Evolutionary conservation across 92 coral and sea anemone species (phyloP).

Genomic region (Siderastrea siderea): DNA sequence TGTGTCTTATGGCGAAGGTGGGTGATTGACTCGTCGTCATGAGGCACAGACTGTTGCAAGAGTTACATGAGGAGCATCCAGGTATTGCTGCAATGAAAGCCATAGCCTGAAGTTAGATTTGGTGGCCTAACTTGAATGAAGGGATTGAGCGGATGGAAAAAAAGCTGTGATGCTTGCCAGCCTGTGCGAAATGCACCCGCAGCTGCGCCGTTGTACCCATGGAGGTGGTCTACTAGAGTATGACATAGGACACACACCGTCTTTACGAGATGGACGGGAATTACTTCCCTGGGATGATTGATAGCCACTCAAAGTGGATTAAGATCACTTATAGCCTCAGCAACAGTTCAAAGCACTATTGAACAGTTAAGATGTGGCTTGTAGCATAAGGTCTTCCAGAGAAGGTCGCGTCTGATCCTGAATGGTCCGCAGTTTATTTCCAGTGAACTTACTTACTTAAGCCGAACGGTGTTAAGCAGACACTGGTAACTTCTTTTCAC

Average conservation of each 20-base stretch:
- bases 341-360: slow-evolving; percentile 62
- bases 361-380: slow-evolving; percentile 60
- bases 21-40: slow-evolving; percentile 47
- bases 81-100: slow-evolving; percentile 46
- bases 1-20: slow-evolving; percentile 48
- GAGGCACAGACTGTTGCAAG: slow-evolving; percentile 43
- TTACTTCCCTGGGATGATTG: slow-evolving; percentile 52
- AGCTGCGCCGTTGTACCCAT: slow-evolving; percentile 57
- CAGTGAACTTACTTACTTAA: slow-evolving; percentile 35
- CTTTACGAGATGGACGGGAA: slow-evolving; percentile 67
- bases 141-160: slow-evolving; percentile 52
- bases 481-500: no score
- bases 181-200: slow-evolving; percentile 42
- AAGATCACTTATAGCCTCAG: slow-evolving; percentile 60
- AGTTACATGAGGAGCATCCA: slow-evolving; percentile 69
- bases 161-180: slow-evolving; percentile 52
- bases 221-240: slow-evolving; percentile 76
- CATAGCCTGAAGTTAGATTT: slow-evolving; percentile 33
- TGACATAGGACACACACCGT: slow-evolving; percentile 69
- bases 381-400: slow-evolving; percentile 60
- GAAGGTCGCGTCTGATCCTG: slow-evolving; percentile 48
- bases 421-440: slow-evolving; percentile 66
- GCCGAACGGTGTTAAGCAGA: slow-evolving; percentile 43
- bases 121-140: slow-evolving; percentile 54
- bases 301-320: slow-evolving; percentile 81